Evolutionary conservation across 1,140 invertebrate species (phyloP).

Genomic region (Drosophila sturtevanti): DNA sequence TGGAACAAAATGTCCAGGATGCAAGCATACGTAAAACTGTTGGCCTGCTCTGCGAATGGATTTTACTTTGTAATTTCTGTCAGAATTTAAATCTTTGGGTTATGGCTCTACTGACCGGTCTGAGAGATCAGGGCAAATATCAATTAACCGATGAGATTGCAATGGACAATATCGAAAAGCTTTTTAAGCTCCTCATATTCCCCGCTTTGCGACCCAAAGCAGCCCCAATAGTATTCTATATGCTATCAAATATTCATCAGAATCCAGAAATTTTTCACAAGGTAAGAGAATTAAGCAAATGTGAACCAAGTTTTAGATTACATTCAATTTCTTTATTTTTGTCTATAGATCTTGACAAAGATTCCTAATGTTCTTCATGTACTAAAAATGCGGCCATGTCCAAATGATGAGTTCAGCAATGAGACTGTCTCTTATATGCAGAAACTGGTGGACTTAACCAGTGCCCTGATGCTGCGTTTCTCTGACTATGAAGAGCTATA

Average conservation of each 20-base stretch:
- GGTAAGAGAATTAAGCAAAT: constrained; percentile 28
- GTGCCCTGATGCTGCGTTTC: constrained; percentile 83
- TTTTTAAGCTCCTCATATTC: constrained; percentile 83
- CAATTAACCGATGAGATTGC: constrained; percentile 84
- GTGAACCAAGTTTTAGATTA: neutral
- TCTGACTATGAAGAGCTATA: constrained; percentile 82
- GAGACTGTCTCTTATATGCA: constrained; percentile 83
- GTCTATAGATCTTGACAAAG: constrained; percentile 72
- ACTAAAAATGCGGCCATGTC: constrained; percentile 55
- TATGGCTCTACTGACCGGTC: constrained; percentile 83
- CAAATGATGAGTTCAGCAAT: constrained; percentile 74
- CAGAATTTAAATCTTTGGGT: constrained; percentile 84
- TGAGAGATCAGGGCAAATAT: constrained; percentile 83
- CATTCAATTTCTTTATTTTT: neutral
- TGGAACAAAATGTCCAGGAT: constrained; percentile 76
- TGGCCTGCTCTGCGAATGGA: constrained; percentile 84
- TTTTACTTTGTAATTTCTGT: constrained; percentile 83
- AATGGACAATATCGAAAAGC: constrained; percentile 82
- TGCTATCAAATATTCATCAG: constrained; percentile 83
- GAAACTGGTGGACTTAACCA: constrained; percentile 83
- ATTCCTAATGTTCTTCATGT: constrained; percentile 67
- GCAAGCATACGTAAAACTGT: constrained; percentile 82
- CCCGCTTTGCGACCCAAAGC: constrained; percentile 83
- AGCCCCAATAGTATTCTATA: constrained; percentile 84
- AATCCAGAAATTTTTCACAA: constrained; percentile 83